Percentiles rank a stretch among this genome's conserved stretches.
phyloP scores from a whole-genome alignment of 2,113 vertebrate species.

The Hipposideros armiger region DNA sequence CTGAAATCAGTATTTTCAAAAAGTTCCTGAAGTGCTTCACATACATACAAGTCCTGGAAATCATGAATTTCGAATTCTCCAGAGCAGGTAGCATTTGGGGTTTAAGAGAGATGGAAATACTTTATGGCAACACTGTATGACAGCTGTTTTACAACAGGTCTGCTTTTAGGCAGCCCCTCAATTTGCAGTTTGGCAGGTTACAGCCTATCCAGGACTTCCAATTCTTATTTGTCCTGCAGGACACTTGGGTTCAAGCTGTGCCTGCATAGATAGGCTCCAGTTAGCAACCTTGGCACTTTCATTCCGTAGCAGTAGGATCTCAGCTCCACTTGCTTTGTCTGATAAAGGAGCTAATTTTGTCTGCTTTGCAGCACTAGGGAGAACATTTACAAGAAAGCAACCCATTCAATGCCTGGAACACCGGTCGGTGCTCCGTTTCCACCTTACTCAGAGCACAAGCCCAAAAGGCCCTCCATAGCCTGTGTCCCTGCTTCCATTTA shows the following conservation, averaged over 20 bases:
- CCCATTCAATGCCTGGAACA: background rate
- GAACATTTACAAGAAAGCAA: background rate
- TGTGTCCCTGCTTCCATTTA: background rate
- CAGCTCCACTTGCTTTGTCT: background rate
- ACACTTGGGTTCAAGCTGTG: background rate
- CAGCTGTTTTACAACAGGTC: background rate
- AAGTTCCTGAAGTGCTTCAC: background rate
- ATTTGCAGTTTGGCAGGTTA: background rate
- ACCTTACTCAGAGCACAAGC: background rate
- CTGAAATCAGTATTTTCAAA: background rate
- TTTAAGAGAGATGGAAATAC: background rate
- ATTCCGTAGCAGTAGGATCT: background rate
- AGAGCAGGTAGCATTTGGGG: background rate
- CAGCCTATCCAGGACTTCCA: background rate
- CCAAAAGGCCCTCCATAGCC: background rate
- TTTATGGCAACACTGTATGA: background rate
- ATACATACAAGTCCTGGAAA: background rate
- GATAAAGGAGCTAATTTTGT: background rate
- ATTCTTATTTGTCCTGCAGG: background rate
- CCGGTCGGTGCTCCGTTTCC: background rate
- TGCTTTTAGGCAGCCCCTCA: background rate
- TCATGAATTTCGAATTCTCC: background rate
- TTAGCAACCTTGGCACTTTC: background rate
- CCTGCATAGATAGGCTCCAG: fast-evolving
- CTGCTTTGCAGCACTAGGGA: background rate